Evolutionary conservation across 1,140 invertebrate species (phyloP), one percentile per base, ranked within the genome.

Genomic region (Ceratosolen solmsi): DNA sequence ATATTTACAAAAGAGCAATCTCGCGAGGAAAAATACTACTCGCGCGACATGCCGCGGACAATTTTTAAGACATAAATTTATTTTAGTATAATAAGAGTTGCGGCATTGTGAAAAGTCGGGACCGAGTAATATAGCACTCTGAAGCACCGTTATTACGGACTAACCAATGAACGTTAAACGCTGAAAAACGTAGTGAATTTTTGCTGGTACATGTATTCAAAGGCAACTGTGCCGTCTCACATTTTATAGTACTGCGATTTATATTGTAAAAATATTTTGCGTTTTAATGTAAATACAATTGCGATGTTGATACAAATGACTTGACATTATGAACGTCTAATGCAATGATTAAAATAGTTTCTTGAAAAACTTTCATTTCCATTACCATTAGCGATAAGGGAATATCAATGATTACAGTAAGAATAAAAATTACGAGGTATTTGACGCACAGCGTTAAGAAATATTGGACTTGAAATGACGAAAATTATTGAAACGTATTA

Each of bases 71-170:
- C 30, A 63, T 33, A 63, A 63, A 63, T 33, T 63, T 63, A 56
- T 63, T 63, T 63, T 63, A 63, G 20, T n/a, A n/a, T 38, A 38
- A 68, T 68, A 68, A 68, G 36, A 38, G 63, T n/a, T n/a, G 33
- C 7, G 63, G 33, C 5, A 38, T 68, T 38, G 27, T 9, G 22
- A 68, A 38, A n/a, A 38, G 63, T n/a, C 22, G 1, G n/a, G 33
- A 68, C 33, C 20, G 22, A 68, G 33, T n/a, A 68, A 38, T 68
- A n/a, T 68, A 38, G 9, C 15, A 63, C 9, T 63, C 13, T 33
- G 13, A 68, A n/a, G 33, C 33, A 68, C 63, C 63, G 36, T 38
- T 38, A 68, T 38, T 38, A 38, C 63, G 0, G 27, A 68, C 63
- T 68, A 33, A 68, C 33, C 33, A 38, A 38, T 38, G 1, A 65